Percentiles rank a stretch among this genome's conserved stretches.
Conservation (phyloP, 2,797 vertebrate species). For the Emys orbicularis region DNA sequence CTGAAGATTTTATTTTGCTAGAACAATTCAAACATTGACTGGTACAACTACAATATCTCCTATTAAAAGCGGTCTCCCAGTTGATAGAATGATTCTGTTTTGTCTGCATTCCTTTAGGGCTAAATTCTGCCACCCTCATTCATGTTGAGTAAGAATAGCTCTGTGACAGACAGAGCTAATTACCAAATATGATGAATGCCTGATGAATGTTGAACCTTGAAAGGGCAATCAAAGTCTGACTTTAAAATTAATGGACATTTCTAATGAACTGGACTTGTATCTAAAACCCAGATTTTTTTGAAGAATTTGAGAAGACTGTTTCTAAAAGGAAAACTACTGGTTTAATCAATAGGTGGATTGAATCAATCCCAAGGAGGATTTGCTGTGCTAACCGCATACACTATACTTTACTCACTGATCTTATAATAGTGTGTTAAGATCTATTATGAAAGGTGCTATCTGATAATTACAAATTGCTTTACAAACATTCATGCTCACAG, state of each 20-base stretch:
- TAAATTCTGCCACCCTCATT: background rate
- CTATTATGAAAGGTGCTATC: background rate
- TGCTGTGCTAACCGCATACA: background rate
- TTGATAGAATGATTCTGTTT: background rate
- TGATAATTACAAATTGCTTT: background rate
- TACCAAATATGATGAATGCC: background rate
- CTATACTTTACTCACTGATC: background rate
- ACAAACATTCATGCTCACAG: background rate
- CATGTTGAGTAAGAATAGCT: background rate
- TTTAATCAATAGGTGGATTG: background rate
- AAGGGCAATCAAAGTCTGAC: background rate
- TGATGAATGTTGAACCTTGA: background rate
- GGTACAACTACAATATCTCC: background rate
- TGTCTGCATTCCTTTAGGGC: background rate
- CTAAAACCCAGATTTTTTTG: background rate
- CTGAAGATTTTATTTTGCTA: background rate
- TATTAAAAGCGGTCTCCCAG: background rate
- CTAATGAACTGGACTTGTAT: background rate
- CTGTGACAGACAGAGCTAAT: background rate
- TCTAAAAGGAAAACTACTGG: background rate
- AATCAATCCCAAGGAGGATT: background rate
- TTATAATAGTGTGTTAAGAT: background rate
- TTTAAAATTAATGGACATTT: background rate
- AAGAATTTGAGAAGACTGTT: background rate
- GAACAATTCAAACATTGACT: background rate